A percentile compares a stretch with the other conserved stretches of the same genome.
Evolutionary conservation across 2,797 vertebrate species (phyloP).

Genomic region (Odontamblyopus rebecca): DNA sequence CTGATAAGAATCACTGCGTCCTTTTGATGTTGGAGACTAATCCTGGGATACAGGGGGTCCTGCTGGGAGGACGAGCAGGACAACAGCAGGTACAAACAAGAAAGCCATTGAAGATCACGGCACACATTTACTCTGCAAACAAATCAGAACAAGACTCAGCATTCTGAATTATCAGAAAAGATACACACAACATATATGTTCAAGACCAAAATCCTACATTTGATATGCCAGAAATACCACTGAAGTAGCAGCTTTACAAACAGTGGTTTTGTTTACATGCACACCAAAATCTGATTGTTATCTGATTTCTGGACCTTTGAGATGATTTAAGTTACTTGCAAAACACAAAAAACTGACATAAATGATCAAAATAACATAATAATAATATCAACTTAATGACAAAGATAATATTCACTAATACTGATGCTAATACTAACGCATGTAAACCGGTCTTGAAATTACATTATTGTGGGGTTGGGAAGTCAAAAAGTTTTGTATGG

Average conservation of each 20-base stretch:
- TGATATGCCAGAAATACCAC: not conserved
- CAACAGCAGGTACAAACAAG: constrained; percentile 83
- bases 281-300: too few species aligned
- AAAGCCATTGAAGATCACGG: constrained; percentile 66
- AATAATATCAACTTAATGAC: too few species aligned
- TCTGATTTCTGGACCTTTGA: too few species aligned
- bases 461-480: constrained; percentile 42
- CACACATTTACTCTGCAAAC: constrained; percentile 61
- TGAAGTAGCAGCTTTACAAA: not conserved
- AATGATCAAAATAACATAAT: too few species aligned
- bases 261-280: too few species aligned
- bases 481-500: constrained; percentile 43
- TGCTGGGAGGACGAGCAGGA: constrained; percentile 78
- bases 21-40: constrained; percentile 81
- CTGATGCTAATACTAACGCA: too few species aligned
- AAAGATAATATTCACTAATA: too few species aligned
- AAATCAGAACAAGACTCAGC: constrained; percentile 23
- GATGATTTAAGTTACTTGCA: too few species aligned
- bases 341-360: too few species aligned
- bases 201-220: not conserved
- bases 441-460: constrained; percentile 23
- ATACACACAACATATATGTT: not conserved
- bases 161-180: not conserved
- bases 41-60: constrained; percentile 77
- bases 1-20: constrained; percentile 77